A percentile compares a stretch with the other conserved stretches of the same genome.
Conservation (phyloP, 2,888 invertebrate species). For the Brassicogethes aeneus region DNA sequence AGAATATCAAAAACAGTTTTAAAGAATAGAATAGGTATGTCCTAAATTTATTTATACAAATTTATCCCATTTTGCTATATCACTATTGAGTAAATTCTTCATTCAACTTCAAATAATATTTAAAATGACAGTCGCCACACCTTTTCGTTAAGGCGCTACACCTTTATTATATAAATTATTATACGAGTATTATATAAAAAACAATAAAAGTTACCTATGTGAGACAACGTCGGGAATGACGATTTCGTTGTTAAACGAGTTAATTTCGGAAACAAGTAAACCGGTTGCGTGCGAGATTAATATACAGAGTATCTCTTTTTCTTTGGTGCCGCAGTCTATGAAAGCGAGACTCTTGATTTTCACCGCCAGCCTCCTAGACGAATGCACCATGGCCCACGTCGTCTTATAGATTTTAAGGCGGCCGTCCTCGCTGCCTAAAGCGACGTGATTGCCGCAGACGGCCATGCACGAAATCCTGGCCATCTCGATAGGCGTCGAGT, state of each 20-base stretch:
- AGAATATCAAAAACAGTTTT: too few relatives aligned
- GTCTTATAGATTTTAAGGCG: slow-evolving; percentile 30
- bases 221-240: not conserved
- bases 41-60: too few relatives aligned
- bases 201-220: not conserved
- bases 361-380: slow-evolving; percentile 30
- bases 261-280: too few relatives aligned
- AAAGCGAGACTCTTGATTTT: slow-evolving; percentile 32
- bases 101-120: too few relatives aligned
- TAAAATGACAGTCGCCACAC: too few relatives aligned
- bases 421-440: slow-evolving; percentile 36
- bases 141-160: too few relatives aligned
- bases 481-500: slow-evolving; percentile 29
- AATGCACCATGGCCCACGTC: slow-evolving; percentile 29
- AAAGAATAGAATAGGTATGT: too few relatives aligned
- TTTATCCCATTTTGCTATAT: too few relatives aligned
- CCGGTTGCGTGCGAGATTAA: not conserved
- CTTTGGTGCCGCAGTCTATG: slow-evolving; percentile 18
- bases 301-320: not conserved
- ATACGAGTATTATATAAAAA: not conserved
- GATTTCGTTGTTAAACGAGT: not conserved
- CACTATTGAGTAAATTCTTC: too few relatives aligned
- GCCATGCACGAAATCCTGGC: slow-evolving; percentile 34
- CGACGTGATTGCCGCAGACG: slow-evolving; percentile 32
- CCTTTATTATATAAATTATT: too few relatives aligned